These are phyloP conservation scores for Cyaniris semiargus DNA, from an alignment of 2,888 invertebrate genomes.

Conservation along the genomic window DNA sequence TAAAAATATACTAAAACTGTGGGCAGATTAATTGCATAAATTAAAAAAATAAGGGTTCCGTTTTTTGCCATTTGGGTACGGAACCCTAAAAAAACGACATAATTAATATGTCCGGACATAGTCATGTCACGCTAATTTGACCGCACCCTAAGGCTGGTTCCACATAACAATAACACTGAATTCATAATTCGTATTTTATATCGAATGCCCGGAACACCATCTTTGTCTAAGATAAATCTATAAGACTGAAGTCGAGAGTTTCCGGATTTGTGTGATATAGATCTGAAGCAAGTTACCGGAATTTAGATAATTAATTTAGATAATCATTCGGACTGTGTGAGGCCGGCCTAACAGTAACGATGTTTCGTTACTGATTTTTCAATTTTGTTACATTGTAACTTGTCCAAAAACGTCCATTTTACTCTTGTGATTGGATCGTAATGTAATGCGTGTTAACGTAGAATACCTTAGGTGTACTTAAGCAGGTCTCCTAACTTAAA, in stretches of 20 bases:
- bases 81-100: too few relatives aligned
- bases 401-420: constrained; percentile 69
- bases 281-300: neutral
- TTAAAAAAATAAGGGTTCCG: too few relatives aligned
- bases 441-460: constrained; percentile 33
- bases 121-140: too few relatives aligned
- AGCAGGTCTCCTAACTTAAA: constrained; percentile 33
- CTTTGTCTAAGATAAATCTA: too few relatives aligned
- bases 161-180: too few relatives aligned
- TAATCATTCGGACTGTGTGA: too few relatives aligned
- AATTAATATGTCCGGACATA: too few relatives aligned
- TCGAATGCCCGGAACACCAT: too few relatives aligned
- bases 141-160: too few relatives aligned
- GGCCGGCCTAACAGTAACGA: neutral
- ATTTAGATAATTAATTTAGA: neutral
- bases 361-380: neutral
- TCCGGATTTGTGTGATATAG: neutral
- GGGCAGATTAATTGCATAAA: too few relatives aligned
- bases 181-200: too few relatives aligned
- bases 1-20: neutral
- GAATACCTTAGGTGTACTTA: constrained; percentile 35
- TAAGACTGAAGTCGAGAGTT: neutral
- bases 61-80: too few relatives aligned
- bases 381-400: constrained; percentile 40
- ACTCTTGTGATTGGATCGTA: constrained; percentile 58